Evolutionary conservation across 2,113 vertebrate species (phyloP).

Genomic region (Orycteropus afer): DNA sequence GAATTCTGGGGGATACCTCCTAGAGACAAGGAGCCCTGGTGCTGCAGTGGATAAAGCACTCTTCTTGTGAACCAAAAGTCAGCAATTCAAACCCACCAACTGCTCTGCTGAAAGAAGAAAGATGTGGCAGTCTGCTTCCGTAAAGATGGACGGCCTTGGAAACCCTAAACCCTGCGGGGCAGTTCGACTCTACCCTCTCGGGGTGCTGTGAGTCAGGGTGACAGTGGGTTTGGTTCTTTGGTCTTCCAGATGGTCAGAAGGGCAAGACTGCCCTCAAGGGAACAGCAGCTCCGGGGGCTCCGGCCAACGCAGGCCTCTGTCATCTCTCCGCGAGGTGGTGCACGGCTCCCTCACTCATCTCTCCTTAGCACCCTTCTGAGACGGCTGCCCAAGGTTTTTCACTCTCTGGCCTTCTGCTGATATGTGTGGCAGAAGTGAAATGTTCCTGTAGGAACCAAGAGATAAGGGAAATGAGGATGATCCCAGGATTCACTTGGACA

Average conservation of each 20-base stretch:
- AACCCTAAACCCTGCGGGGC: no score
- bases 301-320: not conserved
- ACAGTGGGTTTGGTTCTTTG: no score
- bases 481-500: not conserved
- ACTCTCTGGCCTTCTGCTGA: not conserved
- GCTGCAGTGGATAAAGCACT: no score
- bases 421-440: not conserved
- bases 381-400: not conserved
- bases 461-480: not conserved
- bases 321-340: fast-evolving
- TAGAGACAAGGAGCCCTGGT: no score
- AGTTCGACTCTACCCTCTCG: no score
- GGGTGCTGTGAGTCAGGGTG: no score
- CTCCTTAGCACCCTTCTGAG: not conserved
- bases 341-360: not conserved
- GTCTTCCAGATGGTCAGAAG: fast-evolving
- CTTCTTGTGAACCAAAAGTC: no score
- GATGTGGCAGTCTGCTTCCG: no score
- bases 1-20: no score
- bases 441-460: not conserved
- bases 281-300: fast-evolving
- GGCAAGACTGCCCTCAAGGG: not conserved
- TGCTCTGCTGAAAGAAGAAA: no score
- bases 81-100: no score
- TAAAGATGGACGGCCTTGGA: no score